Conservation (phyloP, 2,797 vertebrate genomes). For the Acipenser oxyrinchus region DNA sequence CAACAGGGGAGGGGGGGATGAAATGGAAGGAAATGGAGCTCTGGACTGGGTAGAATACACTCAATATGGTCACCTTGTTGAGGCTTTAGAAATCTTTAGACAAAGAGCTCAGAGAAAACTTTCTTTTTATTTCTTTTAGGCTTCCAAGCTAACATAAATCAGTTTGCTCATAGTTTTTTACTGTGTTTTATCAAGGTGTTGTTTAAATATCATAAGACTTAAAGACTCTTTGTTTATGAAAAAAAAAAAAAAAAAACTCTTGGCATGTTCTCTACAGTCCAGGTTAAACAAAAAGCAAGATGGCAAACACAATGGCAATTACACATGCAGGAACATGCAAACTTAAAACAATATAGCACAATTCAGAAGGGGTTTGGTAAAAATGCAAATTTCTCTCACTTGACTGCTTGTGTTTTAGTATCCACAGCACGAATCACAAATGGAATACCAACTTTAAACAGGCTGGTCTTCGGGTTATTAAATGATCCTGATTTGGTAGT, state of each 20-base stretch:
- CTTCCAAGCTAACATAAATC: background rate
- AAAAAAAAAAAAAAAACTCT: background rate
- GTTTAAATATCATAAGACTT: background rate
- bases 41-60: conserved; percentile 41
- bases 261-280: conserved; percentile 10
- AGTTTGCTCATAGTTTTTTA: background rate
- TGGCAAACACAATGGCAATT: conserved; percentile 3
- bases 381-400: background rate
- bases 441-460: too few species aligned
- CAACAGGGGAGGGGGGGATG: conserved; percentile 53
- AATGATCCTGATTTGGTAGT: too few species aligned
- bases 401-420: conserved; percentile 13
- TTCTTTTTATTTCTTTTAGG: conserved; percentile 1
- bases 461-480: too few species aligned
- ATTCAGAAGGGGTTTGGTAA: background rate
- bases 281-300: conserved; percentile 10
- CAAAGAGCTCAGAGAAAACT: conserved; percentile 9
- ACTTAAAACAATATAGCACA: background rate
- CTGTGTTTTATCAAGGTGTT: background rate
- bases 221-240: background rate
- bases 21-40: conserved; percentile 55
- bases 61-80: too few species aligned
- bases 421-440: conserved; percentile 12
- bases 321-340: conserved; percentile 10
- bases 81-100: too few species aligned